These are phyloP conservation scores for Parascotia fuliginaria DNA, from an alignment of 2,888 invertebrate species.

Conservation along the genomic window DNA sequence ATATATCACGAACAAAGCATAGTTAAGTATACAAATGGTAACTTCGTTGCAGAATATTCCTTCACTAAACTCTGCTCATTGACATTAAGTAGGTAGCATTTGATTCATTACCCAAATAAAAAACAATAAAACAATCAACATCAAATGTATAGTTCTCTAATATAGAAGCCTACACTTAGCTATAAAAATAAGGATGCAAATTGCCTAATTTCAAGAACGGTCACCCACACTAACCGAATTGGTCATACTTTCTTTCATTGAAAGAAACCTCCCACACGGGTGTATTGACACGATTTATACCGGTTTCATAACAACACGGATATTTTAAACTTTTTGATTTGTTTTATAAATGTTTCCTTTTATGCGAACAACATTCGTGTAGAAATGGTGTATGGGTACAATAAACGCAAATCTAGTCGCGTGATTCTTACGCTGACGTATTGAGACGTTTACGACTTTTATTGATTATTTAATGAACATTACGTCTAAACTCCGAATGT, in stretches of 20 bases:
- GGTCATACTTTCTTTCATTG: constrained; percentile 75
- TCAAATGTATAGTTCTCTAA: constrained; percentile 12
- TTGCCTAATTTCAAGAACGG: constrained; percentile 53
- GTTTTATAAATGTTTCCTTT: constrained; percentile 62
- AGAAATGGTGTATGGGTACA: no score
- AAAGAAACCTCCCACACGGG: constrained; percentile 72
- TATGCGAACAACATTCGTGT: no score
- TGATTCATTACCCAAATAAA: constrained; percentile 8
- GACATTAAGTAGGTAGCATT: constrained; percentile 26
- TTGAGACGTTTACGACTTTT: no score
- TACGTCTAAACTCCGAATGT: no score
- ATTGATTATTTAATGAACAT: no score
- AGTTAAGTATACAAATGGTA: no score
- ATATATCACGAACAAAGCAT: no score
- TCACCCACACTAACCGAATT: constrained; percentile 49
- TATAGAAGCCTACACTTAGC: constrained; percentile 22
- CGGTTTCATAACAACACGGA: constrained; percentile 75
- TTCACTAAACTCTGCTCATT: no score
- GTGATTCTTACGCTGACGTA: no score
- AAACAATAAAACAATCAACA: constrained; percentile 9
- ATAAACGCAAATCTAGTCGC: no score
- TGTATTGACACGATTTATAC: constrained; percentile 73
- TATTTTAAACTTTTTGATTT: constrained; percentile 66
- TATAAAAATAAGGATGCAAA: constrained; percentile 48
- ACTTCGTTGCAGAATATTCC: no score